Conservation (phyloP, 1,140 invertebrate species). For the Nasonia giraulti region DNA sequence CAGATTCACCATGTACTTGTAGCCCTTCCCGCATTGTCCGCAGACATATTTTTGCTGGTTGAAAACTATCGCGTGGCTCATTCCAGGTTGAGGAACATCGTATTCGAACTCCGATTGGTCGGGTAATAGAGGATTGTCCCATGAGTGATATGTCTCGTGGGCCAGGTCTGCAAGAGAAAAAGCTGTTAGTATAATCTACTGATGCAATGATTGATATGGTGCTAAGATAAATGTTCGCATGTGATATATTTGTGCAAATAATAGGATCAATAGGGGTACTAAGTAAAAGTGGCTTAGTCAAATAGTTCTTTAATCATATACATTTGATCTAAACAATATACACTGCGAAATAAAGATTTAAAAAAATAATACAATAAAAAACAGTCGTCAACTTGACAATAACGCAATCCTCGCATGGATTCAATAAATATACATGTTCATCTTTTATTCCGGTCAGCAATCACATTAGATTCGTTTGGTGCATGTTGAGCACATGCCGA, state of each 20-base stretch:
- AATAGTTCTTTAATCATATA: not conserved
- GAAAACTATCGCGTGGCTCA: not conserved
- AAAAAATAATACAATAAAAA: not conserved
- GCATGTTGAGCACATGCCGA: constrained; percentile 72
- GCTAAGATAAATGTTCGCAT: no score
- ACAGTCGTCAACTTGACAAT: not conserved
- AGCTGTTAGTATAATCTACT: not conserved
- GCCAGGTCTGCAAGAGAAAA: not conserved
- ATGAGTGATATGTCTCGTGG: not conserved
- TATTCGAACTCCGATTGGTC: not conserved
- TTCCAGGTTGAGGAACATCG: not conserved
- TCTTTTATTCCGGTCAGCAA: no score
- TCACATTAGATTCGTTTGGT: constrained; percentile 1
- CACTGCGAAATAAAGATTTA: not conserved
- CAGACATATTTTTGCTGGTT: constrained; percentile 42
- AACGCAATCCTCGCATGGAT: not conserved
- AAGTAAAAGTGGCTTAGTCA: no score
- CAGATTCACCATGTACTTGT: constrained; percentile 61
- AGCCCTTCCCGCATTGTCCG: constrained; percentile 43
- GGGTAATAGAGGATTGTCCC: not conserved
- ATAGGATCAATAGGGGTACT: no score
- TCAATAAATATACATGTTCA: no score
- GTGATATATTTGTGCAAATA: no score
- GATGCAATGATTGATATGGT: no score
- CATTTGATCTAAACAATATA: not conserved